phyloP scores from a whole-genome alignment of 1,140 invertebrate genomes.

The Dendrolimus punctatus region DNA sequence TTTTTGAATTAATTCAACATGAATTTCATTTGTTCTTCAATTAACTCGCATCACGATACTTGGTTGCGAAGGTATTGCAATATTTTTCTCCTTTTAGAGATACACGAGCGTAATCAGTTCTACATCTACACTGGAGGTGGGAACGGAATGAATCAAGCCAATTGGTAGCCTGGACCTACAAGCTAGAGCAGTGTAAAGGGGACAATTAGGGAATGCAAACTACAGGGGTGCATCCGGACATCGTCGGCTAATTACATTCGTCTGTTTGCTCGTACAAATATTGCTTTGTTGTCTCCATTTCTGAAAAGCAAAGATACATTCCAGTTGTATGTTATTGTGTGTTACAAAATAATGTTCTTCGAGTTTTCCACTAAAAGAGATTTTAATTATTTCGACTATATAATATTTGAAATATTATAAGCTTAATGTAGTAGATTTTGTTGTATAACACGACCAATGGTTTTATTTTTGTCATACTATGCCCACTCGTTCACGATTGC shows the following conservation, averaged over 20 bases:
- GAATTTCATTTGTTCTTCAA: background rate
- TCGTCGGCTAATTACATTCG: slow-evolving; percentile 20
- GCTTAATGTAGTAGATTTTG: too few species aligned
- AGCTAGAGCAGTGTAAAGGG: slow-evolving; percentile 14
- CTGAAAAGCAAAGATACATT: background rate
- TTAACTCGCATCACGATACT: background rate
- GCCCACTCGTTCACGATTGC: too few species aligned
- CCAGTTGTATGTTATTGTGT: too few species aligned
- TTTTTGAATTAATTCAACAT: background rate
- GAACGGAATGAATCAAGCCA: slow-evolving; percentile 3
- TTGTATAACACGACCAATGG: too few species aligned
- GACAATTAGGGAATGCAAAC: slow-evolving; percentile 24
- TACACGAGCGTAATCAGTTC: too few species aligned
- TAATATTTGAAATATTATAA: too few species aligned
- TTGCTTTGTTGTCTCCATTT: slow-evolving; percentile 7
- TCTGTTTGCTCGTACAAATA: slow-evolving; percentile 17
- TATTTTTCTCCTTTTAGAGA: too few species aligned
- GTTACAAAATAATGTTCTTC: too few species aligned
- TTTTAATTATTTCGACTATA: too few species aligned
- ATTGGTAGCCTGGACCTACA: slow-evolving; percentile 8
- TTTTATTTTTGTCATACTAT: too few species aligned
- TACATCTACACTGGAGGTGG: too few species aligned
- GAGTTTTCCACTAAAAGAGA: too few species aligned
- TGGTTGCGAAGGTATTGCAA: background rate
- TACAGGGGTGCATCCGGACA: slow-evolving; percentile 6